These are phyloP conservation scores for Pseudoips prasinana DNA, from an alignment of 2,888 invertebrate species.

Conservation along the genomic window DNA sequence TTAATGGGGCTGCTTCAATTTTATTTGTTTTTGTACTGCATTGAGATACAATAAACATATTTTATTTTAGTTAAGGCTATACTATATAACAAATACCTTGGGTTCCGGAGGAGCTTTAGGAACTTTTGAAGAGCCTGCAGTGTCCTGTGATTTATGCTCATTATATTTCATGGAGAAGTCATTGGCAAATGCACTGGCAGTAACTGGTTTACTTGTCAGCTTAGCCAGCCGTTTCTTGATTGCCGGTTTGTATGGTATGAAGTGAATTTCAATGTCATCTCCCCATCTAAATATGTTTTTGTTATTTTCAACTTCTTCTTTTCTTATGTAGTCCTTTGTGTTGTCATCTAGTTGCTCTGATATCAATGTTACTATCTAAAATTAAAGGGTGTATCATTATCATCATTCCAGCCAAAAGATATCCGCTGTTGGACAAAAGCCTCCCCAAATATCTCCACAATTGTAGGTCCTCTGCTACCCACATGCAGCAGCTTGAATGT, in stretches of 20 bases:
- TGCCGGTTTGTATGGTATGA: conserved; percentile 60
- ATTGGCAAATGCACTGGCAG: conserved; percentile 60
- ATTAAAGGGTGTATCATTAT: too few relatives aligned
- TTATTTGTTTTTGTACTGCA: too few relatives aligned
- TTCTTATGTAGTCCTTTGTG: conserved; percentile 67
- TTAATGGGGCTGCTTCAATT: too few relatives aligned
- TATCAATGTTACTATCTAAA: conserved; percentile 73
- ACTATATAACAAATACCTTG: too few relatives aligned
- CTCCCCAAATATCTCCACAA: too few relatives aligned
- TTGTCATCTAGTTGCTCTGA: conserved; percentile 69
- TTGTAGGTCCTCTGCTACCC: too few relatives aligned
- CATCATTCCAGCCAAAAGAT: too few relatives aligned
- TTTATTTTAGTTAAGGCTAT: too few relatives aligned
- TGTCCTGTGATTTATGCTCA: conserved; percentile 23
- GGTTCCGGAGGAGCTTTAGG: conserved; percentile 36
- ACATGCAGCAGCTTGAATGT: too few relatives aligned
- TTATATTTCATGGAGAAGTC: conserved; percentile 79
- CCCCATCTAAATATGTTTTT: conserved; percentile 70
- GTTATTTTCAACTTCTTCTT: conserved; percentile 52
- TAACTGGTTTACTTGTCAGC: conserved; percentile 59
- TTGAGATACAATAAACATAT: too few relatives aligned
- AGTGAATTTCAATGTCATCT: conserved; percentile 66
- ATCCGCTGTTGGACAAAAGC: too few relatives aligned
- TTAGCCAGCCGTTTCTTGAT: conserved; percentile 65
- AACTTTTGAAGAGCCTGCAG: conserved; percentile 19